These are phyloP conservation scores for Scyliorhinus canicula DNA, from an alignment of 2,797 vertebrate species.

Conservation along the genomic window DNA sequence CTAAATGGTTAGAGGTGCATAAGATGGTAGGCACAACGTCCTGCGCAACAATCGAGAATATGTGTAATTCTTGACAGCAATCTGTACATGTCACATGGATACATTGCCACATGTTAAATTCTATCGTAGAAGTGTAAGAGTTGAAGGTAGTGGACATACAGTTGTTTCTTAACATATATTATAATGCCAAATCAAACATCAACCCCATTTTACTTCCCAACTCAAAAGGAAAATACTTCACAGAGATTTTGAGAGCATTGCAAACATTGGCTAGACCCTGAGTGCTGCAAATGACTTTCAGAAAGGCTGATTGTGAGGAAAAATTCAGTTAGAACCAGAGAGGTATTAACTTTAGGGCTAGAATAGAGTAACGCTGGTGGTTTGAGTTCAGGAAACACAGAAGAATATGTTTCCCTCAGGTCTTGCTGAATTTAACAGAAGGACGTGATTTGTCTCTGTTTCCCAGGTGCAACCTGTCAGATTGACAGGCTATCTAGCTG, in stretches of 20 bases:
- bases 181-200: background rate
- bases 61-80: background rate
- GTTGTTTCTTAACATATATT: background rate
- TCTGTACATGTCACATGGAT: background rate
- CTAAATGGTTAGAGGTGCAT: too few species aligned
- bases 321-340: background rate
- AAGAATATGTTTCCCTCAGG: background rate
- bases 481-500: background rate
- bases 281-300: background rate
- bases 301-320: background rate
- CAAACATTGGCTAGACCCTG: background rate
- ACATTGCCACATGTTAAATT: background rate
- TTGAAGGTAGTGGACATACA: background rate
- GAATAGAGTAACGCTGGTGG: background rate
- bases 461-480: background rate
- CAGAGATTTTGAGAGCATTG: background rate
- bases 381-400: background rate
- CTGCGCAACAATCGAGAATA: too few species aligned
- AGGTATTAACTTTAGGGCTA: background rate
- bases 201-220: background rate
- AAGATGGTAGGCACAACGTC: too few species aligned
- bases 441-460: background rate
- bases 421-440: background rate
- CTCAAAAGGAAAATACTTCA: background rate
- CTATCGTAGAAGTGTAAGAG: background rate